These are phyloP conservation scores for Sturnira hondurensis DNA, from an alignment of 2,113 vertebrate species.

Conservation along the genomic window DNA sequence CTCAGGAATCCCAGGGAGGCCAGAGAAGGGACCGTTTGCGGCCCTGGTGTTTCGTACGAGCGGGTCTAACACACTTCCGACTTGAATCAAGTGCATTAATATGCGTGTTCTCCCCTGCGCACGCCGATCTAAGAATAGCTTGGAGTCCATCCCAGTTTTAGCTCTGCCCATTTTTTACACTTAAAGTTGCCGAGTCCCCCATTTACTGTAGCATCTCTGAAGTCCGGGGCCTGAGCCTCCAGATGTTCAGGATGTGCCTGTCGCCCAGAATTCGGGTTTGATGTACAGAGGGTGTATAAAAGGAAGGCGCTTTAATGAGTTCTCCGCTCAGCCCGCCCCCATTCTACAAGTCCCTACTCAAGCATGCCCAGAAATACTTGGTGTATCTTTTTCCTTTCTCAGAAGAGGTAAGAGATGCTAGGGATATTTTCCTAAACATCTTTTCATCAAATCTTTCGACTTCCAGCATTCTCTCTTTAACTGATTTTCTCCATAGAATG, in stretches of 20 bases:
- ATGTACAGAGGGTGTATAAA: not conserved
- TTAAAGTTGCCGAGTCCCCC: not conserved
- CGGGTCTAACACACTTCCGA: not conserved
- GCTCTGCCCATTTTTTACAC: constrained; percentile 28
- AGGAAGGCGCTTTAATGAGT: not conserved
- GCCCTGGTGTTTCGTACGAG: not conserved
- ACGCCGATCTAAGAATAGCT: constrained; percentile 19
- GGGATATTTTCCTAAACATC: not conserved
- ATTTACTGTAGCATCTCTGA: not conserved
- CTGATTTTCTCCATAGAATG: not conserved
- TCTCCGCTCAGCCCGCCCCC: rapidly evolving
- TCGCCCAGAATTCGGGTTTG: not conserved
- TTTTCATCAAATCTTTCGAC: not conserved
- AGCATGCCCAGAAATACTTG: not conserved
- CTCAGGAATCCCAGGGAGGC: not conserved
- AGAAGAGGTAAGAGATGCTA: not conserved
- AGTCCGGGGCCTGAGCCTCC: not conserved
- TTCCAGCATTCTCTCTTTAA: not conserved
- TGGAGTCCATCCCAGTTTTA: constrained; percentile 41
- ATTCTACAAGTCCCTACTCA: not conserved
- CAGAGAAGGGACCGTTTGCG: not conserved
- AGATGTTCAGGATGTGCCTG: constrained; percentile 12
- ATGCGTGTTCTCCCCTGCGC: constrained; percentile 7
- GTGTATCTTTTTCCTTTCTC: not conserved
- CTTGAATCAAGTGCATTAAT: constrained; percentile 31